Evolutionary conservation across 2,888 invertebrate genomes (phyloP).

Genomic region (Agrilus mali): DNA sequence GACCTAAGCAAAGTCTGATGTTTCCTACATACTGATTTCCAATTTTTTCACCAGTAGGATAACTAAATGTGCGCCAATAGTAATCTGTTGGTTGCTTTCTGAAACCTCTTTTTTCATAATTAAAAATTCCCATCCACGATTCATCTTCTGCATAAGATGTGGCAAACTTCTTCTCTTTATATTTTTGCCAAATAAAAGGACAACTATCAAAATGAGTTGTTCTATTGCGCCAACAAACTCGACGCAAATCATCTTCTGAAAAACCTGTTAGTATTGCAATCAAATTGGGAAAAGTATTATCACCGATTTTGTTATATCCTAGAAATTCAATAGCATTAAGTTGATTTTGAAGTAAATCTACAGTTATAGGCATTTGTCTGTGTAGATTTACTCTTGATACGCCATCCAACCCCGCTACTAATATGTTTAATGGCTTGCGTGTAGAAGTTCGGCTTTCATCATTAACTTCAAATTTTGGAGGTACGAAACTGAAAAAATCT

Average conservation of each 20-base stretch:
- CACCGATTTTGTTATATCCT: constrained; percentile 88
- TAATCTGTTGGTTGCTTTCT: constrained; percentile 68
- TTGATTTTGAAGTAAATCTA: constrained; percentile 41
- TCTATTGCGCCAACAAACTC: constrained; percentile 45
- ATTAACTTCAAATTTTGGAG: constrained; percentile 26
- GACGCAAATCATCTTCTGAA: constrained; percentile 48
- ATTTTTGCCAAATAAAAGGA: constrained; percentile 76
- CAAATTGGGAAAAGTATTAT: constrained; percentile 88
- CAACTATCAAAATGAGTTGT: constrained; percentile 58
- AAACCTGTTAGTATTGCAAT: constrained; percentile 68
- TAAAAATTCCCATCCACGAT: constrained; percentile 65
- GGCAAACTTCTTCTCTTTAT: constrained; percentile 53
- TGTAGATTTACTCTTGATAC: constrained; percentile 76
- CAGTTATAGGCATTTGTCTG: constrained; percentile 68
- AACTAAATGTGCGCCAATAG: constrained; percentile 63
- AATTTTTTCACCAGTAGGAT: constrained; percentile 52
- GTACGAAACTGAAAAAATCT: constrained; percentile 57
- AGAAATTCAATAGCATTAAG: constrained; percentile 62
- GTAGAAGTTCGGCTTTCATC: constrained; percentile 6
- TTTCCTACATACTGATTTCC: constrained; percentile 53
- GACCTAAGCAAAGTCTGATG: constrained; percentile 57
- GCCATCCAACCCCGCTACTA: constrained; percentile 75
- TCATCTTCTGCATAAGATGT: constrained; percentile 80
- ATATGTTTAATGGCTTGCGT: constrained; percentile 45
- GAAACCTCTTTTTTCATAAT: constrained; percentile 68